phyloP scores from a whole-genome alignment of 2,888 invertebrate species.

The Hydrotaea diabolus region DNA sequence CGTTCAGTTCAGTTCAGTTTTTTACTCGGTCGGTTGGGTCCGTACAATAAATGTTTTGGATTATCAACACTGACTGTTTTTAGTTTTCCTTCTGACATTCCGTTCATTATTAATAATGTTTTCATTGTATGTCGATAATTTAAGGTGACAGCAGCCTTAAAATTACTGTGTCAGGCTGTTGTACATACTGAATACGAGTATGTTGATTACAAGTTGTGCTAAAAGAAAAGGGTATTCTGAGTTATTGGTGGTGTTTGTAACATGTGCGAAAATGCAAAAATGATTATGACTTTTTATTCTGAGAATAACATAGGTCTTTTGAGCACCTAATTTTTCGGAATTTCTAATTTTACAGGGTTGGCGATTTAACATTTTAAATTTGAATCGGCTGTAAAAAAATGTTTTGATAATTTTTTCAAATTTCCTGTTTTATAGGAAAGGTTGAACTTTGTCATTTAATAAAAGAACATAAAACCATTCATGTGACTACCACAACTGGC shows the following conservation, averaged over 20 bases:
- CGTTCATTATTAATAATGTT: conserved; percentile 21
- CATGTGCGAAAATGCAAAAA: too few species aligned
- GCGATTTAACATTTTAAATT: too few species aligned
- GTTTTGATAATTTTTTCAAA: too few species aligned
- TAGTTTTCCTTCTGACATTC: neutral
- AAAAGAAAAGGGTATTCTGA: neutral
- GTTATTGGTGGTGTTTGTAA: neutral
- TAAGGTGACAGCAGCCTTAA: conserved; percentile 30
- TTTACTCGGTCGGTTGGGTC: neutral
- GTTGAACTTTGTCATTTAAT: too few species aligned
- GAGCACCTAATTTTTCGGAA: too few species aligned
- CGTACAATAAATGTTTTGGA: conserved; percentile 17
- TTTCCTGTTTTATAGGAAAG: too few species aligned
- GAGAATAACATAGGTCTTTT: too few species aligned
- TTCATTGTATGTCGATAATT: conserved; percentile 15
- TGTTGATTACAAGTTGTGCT: neutral
- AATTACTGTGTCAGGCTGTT: conserved; percentile 30
- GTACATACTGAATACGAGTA: neutral
- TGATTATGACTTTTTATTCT: too few species aligned
- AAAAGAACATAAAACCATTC: too few species aligned
- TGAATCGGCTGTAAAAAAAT: too few species aligned
- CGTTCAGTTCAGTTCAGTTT: neutral
- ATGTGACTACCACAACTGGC: too few species aligned
- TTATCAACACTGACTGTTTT: neutral
- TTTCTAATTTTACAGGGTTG: too few species aligned